phyloP scores from a whole-genome alignment of 2,888 invertebrate species.

The Agrochola lota region DNA sequence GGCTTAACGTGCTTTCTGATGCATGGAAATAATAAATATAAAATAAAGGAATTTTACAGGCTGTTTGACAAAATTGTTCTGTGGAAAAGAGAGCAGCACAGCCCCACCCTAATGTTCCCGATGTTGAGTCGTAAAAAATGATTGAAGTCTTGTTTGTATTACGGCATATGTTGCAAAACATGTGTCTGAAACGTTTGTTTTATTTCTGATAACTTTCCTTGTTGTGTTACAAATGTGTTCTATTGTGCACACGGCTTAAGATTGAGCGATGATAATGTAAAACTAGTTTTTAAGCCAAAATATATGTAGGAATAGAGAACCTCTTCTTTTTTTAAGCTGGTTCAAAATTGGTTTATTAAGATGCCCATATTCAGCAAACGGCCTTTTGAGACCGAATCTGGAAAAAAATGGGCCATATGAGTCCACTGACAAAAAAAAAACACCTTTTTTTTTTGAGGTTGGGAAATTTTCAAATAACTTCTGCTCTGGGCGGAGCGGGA shows the following conservation, averaged over 20 bases:
- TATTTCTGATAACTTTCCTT: background rate
- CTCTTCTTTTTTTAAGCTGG: background rate
- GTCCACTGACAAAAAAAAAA: background rate
- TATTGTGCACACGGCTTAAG: background rate
- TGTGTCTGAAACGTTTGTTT: background rate
- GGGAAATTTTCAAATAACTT: too few relatives aligned
- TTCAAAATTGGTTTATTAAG: background rate
- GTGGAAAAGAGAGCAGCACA: background rate
- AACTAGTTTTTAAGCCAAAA: background rate
- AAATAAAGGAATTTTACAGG: background rate
- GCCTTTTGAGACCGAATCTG: background rate
- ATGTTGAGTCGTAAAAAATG: background rate
- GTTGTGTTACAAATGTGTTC: background rate
- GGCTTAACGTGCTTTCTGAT: too few relatives aligned
- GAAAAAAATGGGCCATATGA: background rate
- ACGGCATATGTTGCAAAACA: background rate
- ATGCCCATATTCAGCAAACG: background rate
- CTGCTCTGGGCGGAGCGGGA: too few relatives aligned
- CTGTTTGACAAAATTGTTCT: background rate
- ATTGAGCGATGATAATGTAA: background rate
- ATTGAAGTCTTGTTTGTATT: background rate
- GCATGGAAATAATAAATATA: background rate
- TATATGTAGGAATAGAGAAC: background rate
- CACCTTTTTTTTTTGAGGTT: too few relatives aligned
- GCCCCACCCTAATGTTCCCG: background rate